Conservation (phyloP, 2,113 vertebrate species). For the Arvicanthis niloticus region DNA sequence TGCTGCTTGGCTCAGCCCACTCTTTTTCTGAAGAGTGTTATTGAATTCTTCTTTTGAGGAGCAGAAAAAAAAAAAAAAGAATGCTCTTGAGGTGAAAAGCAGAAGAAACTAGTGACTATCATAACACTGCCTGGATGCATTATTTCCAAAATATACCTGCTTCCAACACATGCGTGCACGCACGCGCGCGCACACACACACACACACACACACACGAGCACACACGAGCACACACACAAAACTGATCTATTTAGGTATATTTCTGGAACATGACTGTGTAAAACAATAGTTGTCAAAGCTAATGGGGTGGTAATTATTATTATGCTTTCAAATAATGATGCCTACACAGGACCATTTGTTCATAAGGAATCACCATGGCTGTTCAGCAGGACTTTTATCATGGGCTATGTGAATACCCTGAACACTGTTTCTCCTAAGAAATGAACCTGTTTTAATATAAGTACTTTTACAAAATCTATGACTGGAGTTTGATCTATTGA, state of each 20-base stretch:
- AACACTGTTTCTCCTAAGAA: neutral
- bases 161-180: too few species aligned
- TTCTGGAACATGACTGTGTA: neutral
- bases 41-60: neutral
- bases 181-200: too few species aligned
- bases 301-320: neutral
- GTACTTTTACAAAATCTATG: neutral
- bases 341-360: neutral
- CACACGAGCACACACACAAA: neutral
- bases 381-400: neutral
- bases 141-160: neutral
- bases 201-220: neutral
- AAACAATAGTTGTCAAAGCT: neutral
- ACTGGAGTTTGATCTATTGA: neutral
- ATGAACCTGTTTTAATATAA: neutral
- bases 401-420: neutral
- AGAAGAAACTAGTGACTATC: neutral
- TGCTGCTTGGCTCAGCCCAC: neutral
- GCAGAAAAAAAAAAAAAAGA: neutral
- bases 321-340: neutral
- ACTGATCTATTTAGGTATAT: neutral
- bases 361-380: neutral
- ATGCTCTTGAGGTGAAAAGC: neutral
- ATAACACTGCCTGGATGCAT: neutral
- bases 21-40: neutral